These are phyloP conservation scores for Forbesichthys papilliferus DNA, from an alignment of 2,113 vertebrate species.

Conservation along the genomic window DNA sequence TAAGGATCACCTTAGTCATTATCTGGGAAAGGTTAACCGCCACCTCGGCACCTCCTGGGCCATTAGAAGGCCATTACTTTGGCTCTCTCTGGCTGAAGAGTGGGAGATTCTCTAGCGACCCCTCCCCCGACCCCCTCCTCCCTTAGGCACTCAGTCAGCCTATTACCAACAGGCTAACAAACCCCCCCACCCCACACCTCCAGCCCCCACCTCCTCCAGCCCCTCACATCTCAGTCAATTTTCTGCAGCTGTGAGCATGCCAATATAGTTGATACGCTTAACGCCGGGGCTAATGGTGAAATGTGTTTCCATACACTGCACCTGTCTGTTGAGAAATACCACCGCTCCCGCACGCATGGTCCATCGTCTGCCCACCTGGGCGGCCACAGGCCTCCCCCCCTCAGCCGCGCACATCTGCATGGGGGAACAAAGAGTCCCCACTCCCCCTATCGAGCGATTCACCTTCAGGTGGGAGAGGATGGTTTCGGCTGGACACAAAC, in stretches of 20 bases:
- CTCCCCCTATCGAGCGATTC: no score
- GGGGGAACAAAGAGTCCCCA: not conserved
- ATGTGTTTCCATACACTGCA: conserved; percentile 46
- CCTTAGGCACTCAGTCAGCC: conserved; percentile 42
- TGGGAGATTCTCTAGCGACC: conserved; percentile 8
- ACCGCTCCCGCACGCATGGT: not conserved
- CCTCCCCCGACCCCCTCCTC: conserved; percentile 11
- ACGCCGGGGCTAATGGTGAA: conserved; percentile 52
- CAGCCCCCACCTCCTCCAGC: conserved; percentile 10
- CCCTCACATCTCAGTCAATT: conserved; percentile 62
- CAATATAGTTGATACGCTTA: conserved; percentile 64
- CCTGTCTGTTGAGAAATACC: conserved; percentile 38
- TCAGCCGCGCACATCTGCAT: not conserved
- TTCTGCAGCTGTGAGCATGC: conserved; percentile 74
- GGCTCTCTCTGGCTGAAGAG: conserved; percentile 38
- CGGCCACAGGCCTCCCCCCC: not conserved
- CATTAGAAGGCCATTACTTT: conserved; percentile 51
- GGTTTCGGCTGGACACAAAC: not conserved
- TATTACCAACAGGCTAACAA: conserved; percentile 47
- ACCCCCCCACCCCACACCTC: not conserved
- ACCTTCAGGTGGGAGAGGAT: not conserved
- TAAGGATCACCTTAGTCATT: conserved; percentile 53
- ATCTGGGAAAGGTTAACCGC: conserved; percentile 60
- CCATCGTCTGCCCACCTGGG: conserved; percentile 1
- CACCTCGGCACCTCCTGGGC: conserved; percentile 48